Conservation (phyloP, 2,888 invertebrate species). For the Erpobdella octoculata region DNA sequence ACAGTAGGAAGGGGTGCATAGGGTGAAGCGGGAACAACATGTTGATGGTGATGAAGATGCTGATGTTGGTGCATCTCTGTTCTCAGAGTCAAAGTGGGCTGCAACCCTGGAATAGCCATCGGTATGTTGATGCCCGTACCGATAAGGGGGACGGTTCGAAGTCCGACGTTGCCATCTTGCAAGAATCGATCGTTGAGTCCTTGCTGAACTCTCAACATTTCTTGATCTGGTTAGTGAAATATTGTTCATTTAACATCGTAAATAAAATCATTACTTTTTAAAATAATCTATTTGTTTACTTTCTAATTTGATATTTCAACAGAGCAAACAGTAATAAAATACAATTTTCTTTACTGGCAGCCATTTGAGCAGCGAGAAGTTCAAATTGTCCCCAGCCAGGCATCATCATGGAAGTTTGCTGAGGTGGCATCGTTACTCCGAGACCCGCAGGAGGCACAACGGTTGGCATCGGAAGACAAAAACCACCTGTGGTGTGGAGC, state of each 20-base stretch:
- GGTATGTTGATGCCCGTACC: constrained; percentile 18
- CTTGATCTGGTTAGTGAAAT: constrained; percentile 26
- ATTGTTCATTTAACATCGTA: background rate
- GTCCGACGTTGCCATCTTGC: constrained; percentile 26
- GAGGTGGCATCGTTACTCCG: constrained; percentile 12
- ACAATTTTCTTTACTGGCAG: constrained; percentile 23
- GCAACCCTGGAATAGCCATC: constrained; percentile 21
- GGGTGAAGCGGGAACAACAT: constrained; percentile 28
- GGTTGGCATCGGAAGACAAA: constrained; percentile 3
- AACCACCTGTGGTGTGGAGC: background rate
- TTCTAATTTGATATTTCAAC: too few relatives aligned
- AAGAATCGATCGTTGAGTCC: constrained; percentile 34
- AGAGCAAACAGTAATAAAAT: too few relatives aligned
- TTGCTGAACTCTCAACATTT: constrained; percentile 31
- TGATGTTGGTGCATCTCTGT: constrained; percentile 33
- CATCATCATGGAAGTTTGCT: constrained; percentile 23
- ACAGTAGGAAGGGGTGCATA: constrained; percentile 20
- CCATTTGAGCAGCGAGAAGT: constrained; percentile 27
- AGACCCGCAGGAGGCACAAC: background rate
- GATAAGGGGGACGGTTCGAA: constrained; percentile 18
- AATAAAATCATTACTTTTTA: too few relatives aligned
- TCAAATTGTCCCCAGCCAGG: constrained; percentile 24
- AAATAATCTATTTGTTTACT: background rate
- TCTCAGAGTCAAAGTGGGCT: constrained; percentile 26
- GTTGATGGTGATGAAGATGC: constrained; percentile 33